These are phyloP conservation scores for Tigriopus californicus DNA, from an alignment of 2,888 invertebrate genomes.

Conservation along the genomic window DNA sequence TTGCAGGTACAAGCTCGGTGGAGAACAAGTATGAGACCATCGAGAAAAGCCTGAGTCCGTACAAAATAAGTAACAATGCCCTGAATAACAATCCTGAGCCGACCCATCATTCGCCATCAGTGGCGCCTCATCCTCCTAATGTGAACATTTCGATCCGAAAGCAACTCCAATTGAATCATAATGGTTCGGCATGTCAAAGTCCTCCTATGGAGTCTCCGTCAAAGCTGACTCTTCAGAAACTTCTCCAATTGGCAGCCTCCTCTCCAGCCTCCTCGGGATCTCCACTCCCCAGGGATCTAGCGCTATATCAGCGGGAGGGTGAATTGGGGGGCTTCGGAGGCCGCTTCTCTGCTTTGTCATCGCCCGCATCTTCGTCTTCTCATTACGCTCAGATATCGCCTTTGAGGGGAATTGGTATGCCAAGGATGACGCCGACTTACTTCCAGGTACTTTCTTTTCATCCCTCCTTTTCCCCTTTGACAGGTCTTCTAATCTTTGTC, in stretches of 20 bases:
- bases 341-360: not conserved
- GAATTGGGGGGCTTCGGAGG: not conserved
- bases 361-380: not conserved
- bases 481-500: no score
- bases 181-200: not conserved
- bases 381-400: constrained; percentile 13
- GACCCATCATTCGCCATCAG: no score
- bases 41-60: constrained; percentile 1
- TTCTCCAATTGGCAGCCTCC: not conserved
- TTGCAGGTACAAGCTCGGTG: not conserved
- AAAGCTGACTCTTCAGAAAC: no score
- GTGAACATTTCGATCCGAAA: not conserved
- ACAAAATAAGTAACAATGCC: not conserved
- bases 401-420: not conserved
- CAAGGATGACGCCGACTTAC: not conserved
- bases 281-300: not conserved
- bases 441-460: not conserved
- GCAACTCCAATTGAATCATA: not conserved
- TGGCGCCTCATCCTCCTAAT: no score
- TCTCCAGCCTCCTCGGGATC: not conserved
- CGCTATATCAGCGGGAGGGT: not conserved
- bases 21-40: constrained; percentile 13
- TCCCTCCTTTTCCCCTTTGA: no score
- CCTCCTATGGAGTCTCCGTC: no score
- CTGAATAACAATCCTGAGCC: not conserved